Evolutionary conservation across 2,888 invertebrate species (phyloP).

Genomic region (Reticulitermes lucifugus): DNA sequence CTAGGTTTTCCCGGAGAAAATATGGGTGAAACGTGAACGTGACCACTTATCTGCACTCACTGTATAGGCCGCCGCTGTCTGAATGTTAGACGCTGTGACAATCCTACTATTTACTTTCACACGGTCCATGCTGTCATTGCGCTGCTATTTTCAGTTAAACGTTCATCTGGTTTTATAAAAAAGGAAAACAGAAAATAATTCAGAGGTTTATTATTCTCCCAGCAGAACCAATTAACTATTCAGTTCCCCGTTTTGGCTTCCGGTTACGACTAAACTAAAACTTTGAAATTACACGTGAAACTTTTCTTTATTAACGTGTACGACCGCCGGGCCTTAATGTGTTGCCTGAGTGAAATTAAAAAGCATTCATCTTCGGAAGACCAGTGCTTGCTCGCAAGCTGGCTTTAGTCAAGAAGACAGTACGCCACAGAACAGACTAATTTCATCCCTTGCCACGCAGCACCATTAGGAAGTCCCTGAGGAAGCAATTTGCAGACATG

Average conservation of each 20-base stretch:
- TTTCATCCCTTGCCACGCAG: slow-evolving; percentile 36
- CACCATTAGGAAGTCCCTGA: slow-evolving; percentile 41
- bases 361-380: slow-evolving; percentile 36
- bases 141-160: too few species aligned
- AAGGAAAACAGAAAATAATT: background rate
- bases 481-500: slow-evolving; percentile 44
- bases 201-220: background rate
- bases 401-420: background rate
- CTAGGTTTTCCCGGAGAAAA: too few species aligned
- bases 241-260: background rate
- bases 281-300: slow-evolving; percentile 21
- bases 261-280: background rate
- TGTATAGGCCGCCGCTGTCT: too few species aligned
- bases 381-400: slow-evolving; percentile 23
- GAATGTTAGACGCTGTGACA: too few species aligned
- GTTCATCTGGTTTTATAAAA: too few species aligned
- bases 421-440: slow-evolving; percentile 26
- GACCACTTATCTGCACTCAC: too few species aligned
- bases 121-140: too few species aligned
- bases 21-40: too few species aligned
- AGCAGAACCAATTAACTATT: background rate
- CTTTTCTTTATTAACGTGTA: background rate
- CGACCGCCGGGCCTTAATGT: background rate
- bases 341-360: slow-evolving; percentile 35
- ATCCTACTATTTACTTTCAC: too few species aligned